Conservation (phyloP, 2,888 invertebrate species). For the Microctonus brassicae region DNA sequence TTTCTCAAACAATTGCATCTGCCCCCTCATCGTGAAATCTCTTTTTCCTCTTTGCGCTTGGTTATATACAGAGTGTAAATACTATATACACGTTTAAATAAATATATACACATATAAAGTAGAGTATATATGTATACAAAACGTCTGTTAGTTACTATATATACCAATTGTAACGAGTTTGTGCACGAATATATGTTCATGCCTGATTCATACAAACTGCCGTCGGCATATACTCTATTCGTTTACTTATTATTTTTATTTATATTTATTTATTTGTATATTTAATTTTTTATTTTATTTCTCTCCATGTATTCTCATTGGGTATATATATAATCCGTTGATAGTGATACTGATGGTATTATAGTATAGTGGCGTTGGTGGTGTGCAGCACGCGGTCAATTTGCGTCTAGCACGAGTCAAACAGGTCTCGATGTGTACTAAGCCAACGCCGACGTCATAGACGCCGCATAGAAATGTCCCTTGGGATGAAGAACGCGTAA, state of each 20-base stretch:
- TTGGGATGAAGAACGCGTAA: slow-evolving; percentile 65
- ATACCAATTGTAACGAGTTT: slow-evolving; percentile 5
- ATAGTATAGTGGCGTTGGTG: background rate
- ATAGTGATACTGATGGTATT: no score
- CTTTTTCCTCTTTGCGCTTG: background rate
- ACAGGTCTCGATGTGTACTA: slow-evolving; percentile 47
- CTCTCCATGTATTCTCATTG: background rate
- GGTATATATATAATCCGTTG: background rate
- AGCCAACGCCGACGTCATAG: slow-evolving; percentile 67
- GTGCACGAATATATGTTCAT: background rate
- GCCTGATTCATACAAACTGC: background rate
- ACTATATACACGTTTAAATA: background rate
- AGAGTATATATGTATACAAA: no score
- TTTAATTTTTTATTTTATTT: slow-evolving; percentile 8
- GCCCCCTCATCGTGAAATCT: background rate
- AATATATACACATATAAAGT: no score
- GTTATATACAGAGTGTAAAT: slow-evolving; percentile 14
- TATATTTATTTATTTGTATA: background rate
- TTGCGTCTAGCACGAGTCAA: slow-evolving; percentile 67
- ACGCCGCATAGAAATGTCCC: slow-evolving; percentile 68
- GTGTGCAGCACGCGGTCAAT: slow-evolving; percentile 61
- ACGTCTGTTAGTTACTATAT: slow-evolving; percentile 8
- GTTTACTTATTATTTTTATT: background rate
- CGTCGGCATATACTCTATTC: background rate
- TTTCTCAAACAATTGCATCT: slow-evolving; percentile 23